These are phyloP conservation scores for Rhabdomys pumilio DNA, from an alignment of 2,797 vertebrate genomes.

Conservation along the genomic window DNA sequence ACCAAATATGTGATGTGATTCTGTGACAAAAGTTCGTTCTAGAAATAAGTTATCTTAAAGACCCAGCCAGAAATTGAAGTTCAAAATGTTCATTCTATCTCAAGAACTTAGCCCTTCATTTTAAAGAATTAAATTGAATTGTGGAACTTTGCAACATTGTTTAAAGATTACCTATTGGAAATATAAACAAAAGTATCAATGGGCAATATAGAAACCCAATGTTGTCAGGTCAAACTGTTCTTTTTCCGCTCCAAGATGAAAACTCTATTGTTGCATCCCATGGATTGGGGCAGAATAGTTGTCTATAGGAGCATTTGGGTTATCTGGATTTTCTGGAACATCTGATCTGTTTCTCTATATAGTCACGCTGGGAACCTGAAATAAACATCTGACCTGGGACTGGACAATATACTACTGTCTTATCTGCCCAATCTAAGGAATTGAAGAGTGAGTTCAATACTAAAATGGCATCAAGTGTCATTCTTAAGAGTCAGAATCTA, in stretches of 20 bases:
- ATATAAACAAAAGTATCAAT: neutral
- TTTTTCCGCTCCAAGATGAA: neutral
- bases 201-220: neutral
- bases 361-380: neutral
- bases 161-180: neutral
- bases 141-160: neutral
- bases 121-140: slow-evolving; percentile 44
- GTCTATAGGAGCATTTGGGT: neutral
- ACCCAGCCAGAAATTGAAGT: neutral
- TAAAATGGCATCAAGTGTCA: neutral
- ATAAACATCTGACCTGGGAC: neutral
- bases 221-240: neutral
- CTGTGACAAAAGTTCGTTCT: neutral
- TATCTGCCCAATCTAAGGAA: neutral
- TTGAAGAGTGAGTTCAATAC: neutral
- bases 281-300: neutral
- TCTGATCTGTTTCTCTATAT: neutral
- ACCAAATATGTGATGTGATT: neutral
- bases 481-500: neutral
- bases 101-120: slow-evolving; percentile 34
- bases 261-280: neutral
- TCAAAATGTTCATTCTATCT: neutral
- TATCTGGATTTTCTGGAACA: neutral
- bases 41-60: neutral
- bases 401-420: neutral